A percentile compares a stretch with the other conserved stretches of the same genome.
These are phyloP conservation scores for Anas capensis DNA, from an alignment of 2,797 vertebrate genomes.

Conservation along the genomic window DNA sequence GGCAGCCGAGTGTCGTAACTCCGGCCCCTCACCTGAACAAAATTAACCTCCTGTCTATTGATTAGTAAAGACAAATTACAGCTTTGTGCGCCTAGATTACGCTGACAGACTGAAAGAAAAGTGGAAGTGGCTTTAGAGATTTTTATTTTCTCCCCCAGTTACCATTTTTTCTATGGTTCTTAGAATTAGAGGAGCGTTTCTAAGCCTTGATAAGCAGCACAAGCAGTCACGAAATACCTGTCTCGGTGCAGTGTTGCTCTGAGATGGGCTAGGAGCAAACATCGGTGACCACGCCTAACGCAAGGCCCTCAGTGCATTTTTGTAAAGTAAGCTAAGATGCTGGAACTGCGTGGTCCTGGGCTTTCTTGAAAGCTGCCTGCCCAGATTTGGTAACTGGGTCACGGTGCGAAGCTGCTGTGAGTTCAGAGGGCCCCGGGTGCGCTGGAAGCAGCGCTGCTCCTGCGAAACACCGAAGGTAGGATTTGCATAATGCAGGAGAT, in stretches of 20 bases:
- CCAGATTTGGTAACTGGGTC: slow-evolving; percentile 53
- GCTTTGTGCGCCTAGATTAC: background rate
- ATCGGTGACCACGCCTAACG: background rate
- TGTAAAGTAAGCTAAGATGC: slow-evolving; percentile 36
- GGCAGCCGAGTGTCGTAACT: background rate
- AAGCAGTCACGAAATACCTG: background rate
- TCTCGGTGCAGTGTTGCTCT: background rate
- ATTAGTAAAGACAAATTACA: background rate
- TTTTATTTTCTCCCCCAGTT: background rate
- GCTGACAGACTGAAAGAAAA: background rate
- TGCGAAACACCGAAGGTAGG: background rate
- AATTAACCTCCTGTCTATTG: slow-evolving; percentile 30
- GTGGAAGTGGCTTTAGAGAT: background rate
- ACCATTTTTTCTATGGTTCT: background rate
- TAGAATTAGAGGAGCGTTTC: background rate
- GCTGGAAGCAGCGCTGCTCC: background rate
- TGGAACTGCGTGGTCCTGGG: slow-evolving; percentile 43
- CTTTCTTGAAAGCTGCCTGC: slow-evolving; percentile 52
- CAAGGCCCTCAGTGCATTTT: background rate
- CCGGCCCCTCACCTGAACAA: slow-evolving; percentile 28
- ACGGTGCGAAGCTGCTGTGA: background rate
- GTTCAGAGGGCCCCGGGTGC: background rate
- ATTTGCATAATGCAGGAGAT: slow-evolving; percentile 47
- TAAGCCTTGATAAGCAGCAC: background rate
- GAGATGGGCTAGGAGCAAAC: background rate